phyloP scores from a whole-genome alignment of 1,140 invertebrate species.

The Drosophila tropicalis region DNA sequence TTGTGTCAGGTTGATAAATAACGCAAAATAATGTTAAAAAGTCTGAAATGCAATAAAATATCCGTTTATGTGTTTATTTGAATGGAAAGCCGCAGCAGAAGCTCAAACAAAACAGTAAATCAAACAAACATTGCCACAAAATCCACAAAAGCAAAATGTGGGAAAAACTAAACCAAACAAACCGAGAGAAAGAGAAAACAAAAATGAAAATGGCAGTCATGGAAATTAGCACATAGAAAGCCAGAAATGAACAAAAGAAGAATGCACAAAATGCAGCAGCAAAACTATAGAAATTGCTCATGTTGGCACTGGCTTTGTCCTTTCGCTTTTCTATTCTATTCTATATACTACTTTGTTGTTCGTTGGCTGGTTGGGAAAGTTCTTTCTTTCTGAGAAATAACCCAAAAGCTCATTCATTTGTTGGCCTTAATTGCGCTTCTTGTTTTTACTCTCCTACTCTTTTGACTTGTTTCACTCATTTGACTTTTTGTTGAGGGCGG shows the following conservation, averaged over 20 bases:
- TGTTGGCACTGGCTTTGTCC: conserved; percentile 33
- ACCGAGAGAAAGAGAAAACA: not conserved
- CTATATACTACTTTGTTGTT: conserved; percentile 15
- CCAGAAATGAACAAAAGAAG: conserved; percentile 24
- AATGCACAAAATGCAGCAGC: conserved; percentile 18
- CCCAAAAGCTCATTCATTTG: conserved; percentile 49
- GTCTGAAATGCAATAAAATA: conserved; percentile 10
- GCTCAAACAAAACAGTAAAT: conserved; percentile 34
- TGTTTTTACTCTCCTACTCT: conserved; percentile 36
- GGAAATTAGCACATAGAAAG: conserved; percentile 39
- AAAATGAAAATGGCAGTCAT: conserved; percentile 31
- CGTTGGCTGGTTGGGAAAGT: conserved; percentile 15
- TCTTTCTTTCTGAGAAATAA: conserved; percentile 18
- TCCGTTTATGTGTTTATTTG: conserved; percentile 18
- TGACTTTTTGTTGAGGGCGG: not conserved
- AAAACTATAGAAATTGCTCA: conserved; percentile 26
- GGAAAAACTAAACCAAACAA: conserved; percentile 10
- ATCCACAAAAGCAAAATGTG: conserved; percentile 21
- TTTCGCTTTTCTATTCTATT: not conserved
- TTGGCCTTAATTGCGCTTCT: conserved; percentile 50
- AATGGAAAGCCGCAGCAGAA: conserved; percentile 43
- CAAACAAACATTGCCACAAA: conserved; percentile 26
- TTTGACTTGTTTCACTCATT: conserved; percentile 42
- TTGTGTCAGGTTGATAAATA: conserved; percentile 5
- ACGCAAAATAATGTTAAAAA: conserved; percentile 1